Percentiles rank a stretch among this genome's conserved stretches.
phyloP scores from a whole-genome alignment of 2,888 invertebrate genomes.

The Heliconius ethilla region DNA sequence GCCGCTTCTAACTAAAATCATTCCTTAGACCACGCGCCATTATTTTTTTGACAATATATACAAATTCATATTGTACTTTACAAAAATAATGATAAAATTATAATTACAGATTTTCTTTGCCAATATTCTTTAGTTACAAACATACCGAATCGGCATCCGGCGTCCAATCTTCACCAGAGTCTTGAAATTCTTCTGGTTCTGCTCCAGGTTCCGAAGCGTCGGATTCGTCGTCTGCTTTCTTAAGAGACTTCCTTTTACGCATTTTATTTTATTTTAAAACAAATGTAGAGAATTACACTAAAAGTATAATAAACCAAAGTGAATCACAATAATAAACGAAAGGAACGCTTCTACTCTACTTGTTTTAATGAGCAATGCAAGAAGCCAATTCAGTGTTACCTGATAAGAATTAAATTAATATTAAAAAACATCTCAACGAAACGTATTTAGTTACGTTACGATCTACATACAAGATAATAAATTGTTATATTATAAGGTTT shows the following conservation, averaged over 20 bases:
- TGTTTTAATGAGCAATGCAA: slow-evolving; percentile 37
- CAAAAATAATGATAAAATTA: slow-evolving; percentile 11
- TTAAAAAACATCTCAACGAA: slow-evolving; percentile 5
- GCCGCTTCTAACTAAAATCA: slow-evolving; percentile 32
- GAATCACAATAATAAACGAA: slow-evolving; percentile 41
- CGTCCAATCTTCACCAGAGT: slow-evolving; percentile 81
- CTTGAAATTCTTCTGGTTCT: slow-evolving; percentile 81
- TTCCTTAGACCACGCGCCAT: slow-evolving; percentile 46
- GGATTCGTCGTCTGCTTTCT: slow-evolving; percentile 74
- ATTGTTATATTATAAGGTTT: background rate
- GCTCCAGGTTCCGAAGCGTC: slow-evolving; percentile 74
- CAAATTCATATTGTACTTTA: background rate
- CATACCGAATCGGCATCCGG: slow-evolving; percentile 79
- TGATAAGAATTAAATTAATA: background rate
- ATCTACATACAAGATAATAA: background rate
- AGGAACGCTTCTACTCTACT: slow-evolving; percentile 42
- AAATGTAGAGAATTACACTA: slow-evolving; percentile 26
- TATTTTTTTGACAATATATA: slow-evolving; percentile 31
- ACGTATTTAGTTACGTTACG: background rate
- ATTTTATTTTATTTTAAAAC: slow-evolving; percentile 51
- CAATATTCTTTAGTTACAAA: slow-evolving; percentile 37
- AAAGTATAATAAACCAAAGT: slow-evolving; percentile 30
- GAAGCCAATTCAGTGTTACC: slow-evolving; percentile 41
- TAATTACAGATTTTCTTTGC: background rate
- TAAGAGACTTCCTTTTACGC: slow-evolving; percentile 77